Base-by-base conservation (phyloP, 2,113 vertebrate genomes). In the Gopherus evgoodei region DNA sequence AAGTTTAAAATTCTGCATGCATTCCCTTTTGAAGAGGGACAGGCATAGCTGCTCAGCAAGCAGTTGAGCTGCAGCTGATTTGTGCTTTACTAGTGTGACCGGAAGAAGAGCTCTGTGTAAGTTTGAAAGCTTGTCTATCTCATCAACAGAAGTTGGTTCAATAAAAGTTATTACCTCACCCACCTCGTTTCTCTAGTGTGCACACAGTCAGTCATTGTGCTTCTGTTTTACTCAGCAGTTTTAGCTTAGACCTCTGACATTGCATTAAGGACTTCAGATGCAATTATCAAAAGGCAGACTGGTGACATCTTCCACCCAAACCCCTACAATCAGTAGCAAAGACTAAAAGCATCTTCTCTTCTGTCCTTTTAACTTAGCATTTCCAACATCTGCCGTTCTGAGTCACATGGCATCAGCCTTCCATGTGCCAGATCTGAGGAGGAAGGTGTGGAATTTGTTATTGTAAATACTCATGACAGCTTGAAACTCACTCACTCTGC, bases 401-500 rank as follows among this genome's bases (percentile, higher is more conserved):
- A 90, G 62, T 24, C 78, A 79, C 19, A 24, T n/a, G 57, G 29
- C 11, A 87, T 3, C 83, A 5, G 22, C 3, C 1, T 4, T 50
- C 47, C 29, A 5, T 2, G n/a, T 8, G 65, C 5, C 44, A 83
- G 69, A 81, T 82, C 80, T 1, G 0, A 87, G 72, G 5, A 80
- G 25, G 57, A 91, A 47, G 59, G 35, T 1, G 19, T 4, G 7
- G 24, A 5, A 89, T 78, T 11, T 11, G 31, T 52, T 50, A 62
- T 69, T 76, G 53, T 0, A 24, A 95, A 84, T 7, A 84, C 81
- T n/a, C 57, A 3, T 79, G 81, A 86, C 0, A 96, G 57, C 96
- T 93, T 79, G 92, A 98, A 98, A 97, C 98, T 98, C 98, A 99
- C 99, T 98, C 98, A 99, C 99, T 99, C 99, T 96, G 99, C 98